Evolutionary conservation across 2,113 vertebrate species (phyloP).

Genomic region (Promerops cafer): DNA sequence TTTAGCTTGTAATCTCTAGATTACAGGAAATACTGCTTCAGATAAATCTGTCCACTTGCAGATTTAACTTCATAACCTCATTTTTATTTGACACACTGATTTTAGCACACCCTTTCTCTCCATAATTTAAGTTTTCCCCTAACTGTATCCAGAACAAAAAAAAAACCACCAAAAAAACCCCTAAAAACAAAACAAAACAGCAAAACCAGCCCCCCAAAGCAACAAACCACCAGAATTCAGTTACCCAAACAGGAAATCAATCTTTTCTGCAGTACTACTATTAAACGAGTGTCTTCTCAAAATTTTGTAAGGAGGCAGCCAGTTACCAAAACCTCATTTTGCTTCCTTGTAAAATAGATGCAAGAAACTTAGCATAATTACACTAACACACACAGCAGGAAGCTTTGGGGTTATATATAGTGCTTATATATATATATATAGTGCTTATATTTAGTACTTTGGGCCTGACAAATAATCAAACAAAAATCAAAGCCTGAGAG

Average conservation of each 20-base stretch:
- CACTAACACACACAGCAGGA: neutral
- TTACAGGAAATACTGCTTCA: neutral
- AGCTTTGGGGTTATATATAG: neutral
- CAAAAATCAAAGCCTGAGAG: neutral
- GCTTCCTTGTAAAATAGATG: neutral
- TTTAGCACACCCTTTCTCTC: neutral
- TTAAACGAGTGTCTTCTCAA: neutral
- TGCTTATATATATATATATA: neutral
- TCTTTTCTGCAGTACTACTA: neutral
- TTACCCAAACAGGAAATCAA: neutral
- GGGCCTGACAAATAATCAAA: neutral
- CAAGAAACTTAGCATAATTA: neutral
- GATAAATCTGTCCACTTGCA: neutral
- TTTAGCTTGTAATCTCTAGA: neutral
- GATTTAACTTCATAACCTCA: neutral
- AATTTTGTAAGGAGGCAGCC: neutral
- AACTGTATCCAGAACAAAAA: neutral
- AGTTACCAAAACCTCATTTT: neutral
- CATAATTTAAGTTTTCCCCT: neutral
- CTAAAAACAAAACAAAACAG: neutral
- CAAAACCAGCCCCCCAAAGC: neutral
- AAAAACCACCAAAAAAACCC: rapidly evolving
- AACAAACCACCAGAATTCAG: neutral
- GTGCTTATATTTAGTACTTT: neutral
- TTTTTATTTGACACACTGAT: neutral